A percentile compares a stretch with the other conserved stretches of the same genome.
These are phyloP conservation scores for Nothoprocta pentlandii DNA, from an alignment of 2,113 vertebrate genomes.

Conservation along the genomic window DNA sequence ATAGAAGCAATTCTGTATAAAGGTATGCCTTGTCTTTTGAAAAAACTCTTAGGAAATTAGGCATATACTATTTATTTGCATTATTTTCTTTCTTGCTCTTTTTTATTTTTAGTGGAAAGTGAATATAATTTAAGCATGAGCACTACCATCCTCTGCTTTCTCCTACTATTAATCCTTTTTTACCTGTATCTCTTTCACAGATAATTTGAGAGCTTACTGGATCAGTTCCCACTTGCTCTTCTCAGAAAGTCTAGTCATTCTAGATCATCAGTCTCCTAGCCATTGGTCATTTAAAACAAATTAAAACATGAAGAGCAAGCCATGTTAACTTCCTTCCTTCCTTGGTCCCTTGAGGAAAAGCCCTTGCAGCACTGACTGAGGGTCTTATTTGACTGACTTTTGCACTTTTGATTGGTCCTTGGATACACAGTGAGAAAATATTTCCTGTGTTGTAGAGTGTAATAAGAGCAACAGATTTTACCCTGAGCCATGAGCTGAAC, in stretches of 20 bases:
- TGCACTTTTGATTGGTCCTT: constrained; percentile 68
- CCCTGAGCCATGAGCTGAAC: constrained; percentile 78
- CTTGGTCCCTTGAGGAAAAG: not conserved
- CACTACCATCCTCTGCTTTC: not conserved
- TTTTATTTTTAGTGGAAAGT: not conserved
- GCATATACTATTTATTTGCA: not conserved
- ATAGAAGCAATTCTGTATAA: not conserved
- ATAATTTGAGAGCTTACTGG: not conserved
- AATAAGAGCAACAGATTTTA: constrained; percentile 85
- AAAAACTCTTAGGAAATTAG: not conserved
- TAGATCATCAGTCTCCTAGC: not conserved
- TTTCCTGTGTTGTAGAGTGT: constrained; percentile 81
- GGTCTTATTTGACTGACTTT: constrained; percentile 69
- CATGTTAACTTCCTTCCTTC: not conserved
- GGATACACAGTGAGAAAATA: constrained; percentile 76
- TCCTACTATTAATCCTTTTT: not conserved
- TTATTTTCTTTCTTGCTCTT: not conserved
- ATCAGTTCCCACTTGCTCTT: not conserved
- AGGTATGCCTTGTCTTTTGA: not conserved
- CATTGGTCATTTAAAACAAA: not conserved
- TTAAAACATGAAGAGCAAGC: not conserved
- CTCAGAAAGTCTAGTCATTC: not conserved
- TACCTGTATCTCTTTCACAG: not conserved
- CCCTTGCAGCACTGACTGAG: constrained; percentile 19
- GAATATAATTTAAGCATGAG: not conserved